Evolutionary conservation across 2,888 invertebrate genomes (phyloP).

Genomic region (Cheilosia pagana): DNA sequence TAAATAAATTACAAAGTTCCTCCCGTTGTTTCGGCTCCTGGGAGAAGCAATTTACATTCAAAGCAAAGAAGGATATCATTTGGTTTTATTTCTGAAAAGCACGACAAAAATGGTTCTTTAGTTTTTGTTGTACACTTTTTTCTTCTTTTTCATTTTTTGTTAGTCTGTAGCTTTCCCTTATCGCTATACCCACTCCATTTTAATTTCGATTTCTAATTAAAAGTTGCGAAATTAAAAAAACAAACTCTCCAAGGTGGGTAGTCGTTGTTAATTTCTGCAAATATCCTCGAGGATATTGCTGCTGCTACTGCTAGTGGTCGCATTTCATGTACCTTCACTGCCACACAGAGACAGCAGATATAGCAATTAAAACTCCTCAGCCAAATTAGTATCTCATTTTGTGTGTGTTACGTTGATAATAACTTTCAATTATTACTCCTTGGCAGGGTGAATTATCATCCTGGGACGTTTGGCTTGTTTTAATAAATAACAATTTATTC

Average conservation of each 20-base stretch:
- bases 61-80: slow-evolving; percentile 60
- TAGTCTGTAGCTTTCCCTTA: neutral
- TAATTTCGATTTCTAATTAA: slow-evolving; percentile 69
- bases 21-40: neutral
- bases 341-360: slow-evolving; percentile 21
- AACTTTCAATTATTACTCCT: slow-evolving; percentile 65
- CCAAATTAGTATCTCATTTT: slow-evolving; percentile 47
- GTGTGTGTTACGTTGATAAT: slow-evolving; percentile 49
- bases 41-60: slow-evolving; percentile 49
- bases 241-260: slow-evolving; percentile 20
- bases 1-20: slow-evolving; percentile 56
- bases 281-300: slow-evolving; percentile 13
- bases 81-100: slow-evolving; percentile 57
- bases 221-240: slow-evolving; percentile 69
- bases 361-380: slow-evolving; percentile 48
- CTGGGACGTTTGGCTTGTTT: slow-evolving; percentile 53
- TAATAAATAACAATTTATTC: slow-evolving; percentile 70
- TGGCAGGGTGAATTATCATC: slow-evolving; percentile 48
- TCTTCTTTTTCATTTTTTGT: slow-evolving; percentile 8
- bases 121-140: neutral
- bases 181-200: neutral
- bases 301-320: neutral
- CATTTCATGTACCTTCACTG: slow-evolving; percentile 31
- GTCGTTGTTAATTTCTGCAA: slow-evolving; percentile 47
- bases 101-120: slow-evolving; percentile 16